Percentiles rank a stretch among this genome's conserved stretches.
These are phyloP conservation scores for Zaprionus tsacasi DNA, from an alignment of 1,140 invertebrate species.

Conservation along the genomic window DNA sequence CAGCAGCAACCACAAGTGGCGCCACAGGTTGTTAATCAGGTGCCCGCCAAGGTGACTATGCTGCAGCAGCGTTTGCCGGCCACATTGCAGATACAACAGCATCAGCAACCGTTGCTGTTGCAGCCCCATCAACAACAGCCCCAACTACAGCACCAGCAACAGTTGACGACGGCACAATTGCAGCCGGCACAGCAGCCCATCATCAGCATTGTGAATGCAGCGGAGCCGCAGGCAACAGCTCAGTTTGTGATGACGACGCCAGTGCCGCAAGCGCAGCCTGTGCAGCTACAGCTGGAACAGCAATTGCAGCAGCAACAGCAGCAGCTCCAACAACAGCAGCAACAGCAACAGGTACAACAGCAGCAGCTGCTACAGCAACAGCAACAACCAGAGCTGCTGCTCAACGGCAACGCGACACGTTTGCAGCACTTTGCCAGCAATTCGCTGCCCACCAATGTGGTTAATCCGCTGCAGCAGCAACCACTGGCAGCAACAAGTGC, in stretches of 20 bases:
- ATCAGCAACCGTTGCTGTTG: slow-evolving; percentile 33
- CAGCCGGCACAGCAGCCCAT: slow-evolving; percentile 45
- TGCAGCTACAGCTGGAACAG: slow-evolving; percentile 34
- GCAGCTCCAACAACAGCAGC: slow-evolving; percentile 25
- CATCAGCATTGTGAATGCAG: slow-evolving; percentile 43
- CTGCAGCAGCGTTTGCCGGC: slow-evolving; percentile 45
- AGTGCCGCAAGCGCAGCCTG: slow-evolving; percentile 20
- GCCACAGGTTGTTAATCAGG: slow-evolving; percentile 28
- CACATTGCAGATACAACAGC: slow-evolving; percentile 28
- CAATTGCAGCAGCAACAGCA: slow-evolving; percentile 44
- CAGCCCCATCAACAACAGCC: slow-evolving; percentile 32
- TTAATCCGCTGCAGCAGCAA: slow-evolving; percentile 86
- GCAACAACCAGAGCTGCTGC: slow-evolving; percentile 21
- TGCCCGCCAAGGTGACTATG: slow-evolving; percentile 44
- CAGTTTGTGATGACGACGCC: slow-evolving; percentile 53
- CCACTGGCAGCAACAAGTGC: slow-evolving; percentile 47
- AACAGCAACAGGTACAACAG: slow-evolving; percentile 32
- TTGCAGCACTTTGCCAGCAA: slow-evolving; percentile 86
- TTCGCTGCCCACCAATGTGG: slow-evolving; percentile 87
- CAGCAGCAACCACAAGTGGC: slow-evolving; percentile 31
- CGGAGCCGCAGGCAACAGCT: slow-evolving; percentile 26
- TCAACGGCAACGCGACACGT: slow-evolving; percentile 43
- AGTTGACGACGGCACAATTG: slow-evolving; percentile 27
- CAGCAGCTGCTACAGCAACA: slow-evolving; percentile 38
- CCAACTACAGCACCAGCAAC: slow-evolving; percentile 32